Evolutionary conservation across 1,140 invertebrate species (phyloP), one percentile per base, ranked within the genome.

Genomic region (Drosophila truncata): DNA sequence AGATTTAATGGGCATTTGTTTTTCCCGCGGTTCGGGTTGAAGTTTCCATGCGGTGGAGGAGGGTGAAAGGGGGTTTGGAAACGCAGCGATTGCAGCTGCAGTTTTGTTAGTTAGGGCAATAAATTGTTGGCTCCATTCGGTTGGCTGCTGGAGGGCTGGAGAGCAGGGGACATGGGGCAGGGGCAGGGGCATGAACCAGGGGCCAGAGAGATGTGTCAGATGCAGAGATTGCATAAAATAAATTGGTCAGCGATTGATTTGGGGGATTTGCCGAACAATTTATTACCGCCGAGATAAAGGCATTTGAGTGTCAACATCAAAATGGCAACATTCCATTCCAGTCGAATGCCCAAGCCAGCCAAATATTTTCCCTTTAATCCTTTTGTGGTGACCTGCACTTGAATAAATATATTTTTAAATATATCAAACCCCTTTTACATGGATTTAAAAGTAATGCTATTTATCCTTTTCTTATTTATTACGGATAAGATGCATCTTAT

Each of bases 221-320:
- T 81, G 59, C 71, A 66, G 64, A 63, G 81, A 80, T 84, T 71
- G 70, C 64, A 70, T 60, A 73, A 81, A 81, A 84, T 86, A 84
- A 84, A 84, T 85, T 85, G 82, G 75, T 41, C 73, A 62, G 47
- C 82, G 73, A 84, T 85, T 81, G 82, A 85, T 85, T 84, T 75
- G 46, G 60, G 72, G 70, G 80, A 78, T 69, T 82, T 83, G 49
- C 71, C 57, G 60, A 44, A 54, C 60, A 80, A 84, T 83, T 67
- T 77, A 80, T 83, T 49, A 39, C 59, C 78, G 41, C 61, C 66
- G 65, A 42, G 54, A 71, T 62, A 59, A 78, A 78, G 58, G 44
- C 76, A 71, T 76, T 78, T 70, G 44, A 70, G 71, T 74, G 71
- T 74, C 71, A 73, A 73, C 69, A 74, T 73, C 57, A 74, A 74